Conservation (phyloP, 2,113 vertebrate genomes). For the Notiomystis cincta region DNA sequence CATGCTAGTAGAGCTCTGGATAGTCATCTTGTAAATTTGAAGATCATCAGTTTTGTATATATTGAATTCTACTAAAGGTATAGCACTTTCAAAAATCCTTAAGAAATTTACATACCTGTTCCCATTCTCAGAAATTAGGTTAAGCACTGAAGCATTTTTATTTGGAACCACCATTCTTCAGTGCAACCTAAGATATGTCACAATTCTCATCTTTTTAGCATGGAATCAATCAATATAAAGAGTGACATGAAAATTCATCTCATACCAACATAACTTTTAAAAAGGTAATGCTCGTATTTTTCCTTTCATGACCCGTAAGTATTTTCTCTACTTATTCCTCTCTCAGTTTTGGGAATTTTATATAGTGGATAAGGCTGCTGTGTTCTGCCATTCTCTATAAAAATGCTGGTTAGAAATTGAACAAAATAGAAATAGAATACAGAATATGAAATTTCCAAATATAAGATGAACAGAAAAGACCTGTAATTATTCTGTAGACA, state of each 20-base stretch:
- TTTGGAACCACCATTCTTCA: not conserved
- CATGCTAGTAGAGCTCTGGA: not conserved
- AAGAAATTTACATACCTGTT: not conserved
- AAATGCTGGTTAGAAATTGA: not conserved
- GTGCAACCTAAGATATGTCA: not conserved
- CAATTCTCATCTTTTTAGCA: not conserved
- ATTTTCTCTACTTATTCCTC: not conserved
- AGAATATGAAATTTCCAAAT: not conserved
- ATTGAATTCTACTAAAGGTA: not conserved
- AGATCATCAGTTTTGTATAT: not conserved
- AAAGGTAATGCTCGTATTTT: not conserved
- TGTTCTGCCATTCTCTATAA: not conserved
- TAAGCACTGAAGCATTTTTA: not conserved
- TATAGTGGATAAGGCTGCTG: not conserved
- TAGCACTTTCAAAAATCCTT: not conserved
- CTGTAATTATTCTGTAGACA: not conserved
- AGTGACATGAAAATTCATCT: not conserved
- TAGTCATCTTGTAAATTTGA: not conserved
- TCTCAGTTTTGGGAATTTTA: not conserved
- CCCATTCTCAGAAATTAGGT: not conserved
- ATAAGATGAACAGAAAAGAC: not conserved
- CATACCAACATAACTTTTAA: not conserved
- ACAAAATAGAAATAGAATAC: not conserved
- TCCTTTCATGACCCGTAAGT: not conserved
- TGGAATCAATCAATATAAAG: not conserved